A percentile compares a stretch with the other conserved stretches of the same genome.
These are phyloP conservation scores for Eucriotettix oculatus DNA, from an alignment of 2,888 invertebrate genomes.

Conservation along the genomic window DNA sequence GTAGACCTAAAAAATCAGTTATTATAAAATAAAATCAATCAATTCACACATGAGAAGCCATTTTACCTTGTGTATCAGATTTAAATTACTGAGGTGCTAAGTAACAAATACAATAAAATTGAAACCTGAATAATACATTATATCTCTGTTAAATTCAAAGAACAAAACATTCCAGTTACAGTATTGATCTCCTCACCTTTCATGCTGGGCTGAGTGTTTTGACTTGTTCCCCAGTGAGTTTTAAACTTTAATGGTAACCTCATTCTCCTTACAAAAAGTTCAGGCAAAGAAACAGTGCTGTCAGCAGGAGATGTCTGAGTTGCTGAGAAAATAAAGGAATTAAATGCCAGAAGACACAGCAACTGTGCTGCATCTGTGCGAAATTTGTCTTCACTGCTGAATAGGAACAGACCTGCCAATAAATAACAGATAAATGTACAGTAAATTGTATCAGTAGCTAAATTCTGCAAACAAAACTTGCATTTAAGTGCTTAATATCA, in stretches of 20 bases:
- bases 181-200: conserved; percentile 18
- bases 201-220: conserved; percentile 22
- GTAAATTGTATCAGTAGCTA: background rate
- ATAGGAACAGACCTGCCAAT: conserved; percentile 33
- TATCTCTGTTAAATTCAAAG: too few species aligned
- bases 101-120: too few species aligned
- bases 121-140: too few species aligned
- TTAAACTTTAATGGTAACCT: conserved; percentile 30
- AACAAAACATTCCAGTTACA: too few species aligned
- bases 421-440: background rate
- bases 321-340: conserved; percentile 26
- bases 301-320: conserved; percentile 17
- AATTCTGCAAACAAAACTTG: background rate
- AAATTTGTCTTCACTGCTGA: conserved; percentile 33
- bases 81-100: too few species aligned
- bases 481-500: too few species aligned
- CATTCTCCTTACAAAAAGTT: conserved; percentile 26
- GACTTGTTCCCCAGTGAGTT: conserved; percentile 30
- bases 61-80: background rate
- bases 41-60: background rate
- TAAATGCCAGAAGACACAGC: conserved; percentile 32
- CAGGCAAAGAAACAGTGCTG: conserved; percentile 28
- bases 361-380: conserved; percentile 31
- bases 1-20: conserved; percentile 15
- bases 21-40: background rate